Percentiles rank a stretch among this genome's conserved stretches.
Evolutionary conservation across 2,113 vertebrate species (phyloP).

Genomic region (Podilymbus podiceps): DNA sequence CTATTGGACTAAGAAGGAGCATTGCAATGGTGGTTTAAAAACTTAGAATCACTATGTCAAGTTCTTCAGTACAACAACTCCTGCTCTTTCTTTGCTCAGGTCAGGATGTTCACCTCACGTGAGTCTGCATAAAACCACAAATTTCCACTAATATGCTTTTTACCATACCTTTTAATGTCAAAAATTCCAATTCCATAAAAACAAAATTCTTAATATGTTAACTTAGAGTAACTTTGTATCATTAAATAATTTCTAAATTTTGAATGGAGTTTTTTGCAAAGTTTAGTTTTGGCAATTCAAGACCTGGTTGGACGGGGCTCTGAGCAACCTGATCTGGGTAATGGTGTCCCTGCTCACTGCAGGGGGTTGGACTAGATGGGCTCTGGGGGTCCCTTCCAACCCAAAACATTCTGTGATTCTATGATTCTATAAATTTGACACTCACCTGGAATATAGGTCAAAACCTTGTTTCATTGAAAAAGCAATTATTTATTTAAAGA

Average conservation of each 20-base stretch:
- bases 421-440: background rate
- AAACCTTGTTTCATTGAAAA: background rate
- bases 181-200: background rate
- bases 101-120: background rate
- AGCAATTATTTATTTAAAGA: background rate
- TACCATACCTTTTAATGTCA: background rate
- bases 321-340: no score
- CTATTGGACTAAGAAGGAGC: background rate
- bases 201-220: background rate
- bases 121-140: background rate
- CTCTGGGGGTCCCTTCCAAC: no score
- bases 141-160: background rate
- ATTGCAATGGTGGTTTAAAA: background rate
- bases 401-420: no score
- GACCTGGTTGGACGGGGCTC: no score
- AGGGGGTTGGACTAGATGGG: no score
- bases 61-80: background rate
- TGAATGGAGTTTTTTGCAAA: background rate
- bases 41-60: background rate
- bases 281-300: background rate
- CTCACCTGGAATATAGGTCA: background rate
- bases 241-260: background rate
- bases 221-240: background rate
- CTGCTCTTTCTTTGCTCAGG: background rate
- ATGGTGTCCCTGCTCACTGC: no score